Conservation (phyloP, 2,888 invertebrate species). For the Dolomedes plantarius region DNA sequence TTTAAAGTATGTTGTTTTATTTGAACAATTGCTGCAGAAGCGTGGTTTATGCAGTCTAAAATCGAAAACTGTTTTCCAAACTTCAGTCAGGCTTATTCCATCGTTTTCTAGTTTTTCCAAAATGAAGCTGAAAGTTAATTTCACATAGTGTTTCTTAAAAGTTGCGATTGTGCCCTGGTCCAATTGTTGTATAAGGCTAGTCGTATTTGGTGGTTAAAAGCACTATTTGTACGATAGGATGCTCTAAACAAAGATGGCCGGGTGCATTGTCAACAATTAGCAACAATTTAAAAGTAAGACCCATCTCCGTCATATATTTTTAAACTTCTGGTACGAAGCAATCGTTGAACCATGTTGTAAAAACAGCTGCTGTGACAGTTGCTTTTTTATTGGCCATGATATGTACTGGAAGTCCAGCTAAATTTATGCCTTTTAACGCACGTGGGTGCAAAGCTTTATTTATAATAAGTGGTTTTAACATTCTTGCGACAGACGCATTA, state of each 20-base stretch:
- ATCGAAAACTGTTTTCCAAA: conserved; percentile 20
- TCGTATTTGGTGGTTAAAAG: conserved; percentile 52
- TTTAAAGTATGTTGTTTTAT: conserved; percentile 46
- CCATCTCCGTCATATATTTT: conserved; percentile 26
- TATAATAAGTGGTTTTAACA: conserved; percentile 37
- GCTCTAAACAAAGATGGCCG: conserved; percentile 33
- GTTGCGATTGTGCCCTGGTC: conserved; percentile 39
- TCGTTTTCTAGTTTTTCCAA: conserved; percentile 36
- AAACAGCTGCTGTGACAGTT: conserved; percentile 24
- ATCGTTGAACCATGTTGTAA: conserved; percentile 40
- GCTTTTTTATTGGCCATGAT: conserved; percentile 47
- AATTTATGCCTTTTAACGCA: conserved; percentile 23
- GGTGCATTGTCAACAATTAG: conserved; percentile 53
- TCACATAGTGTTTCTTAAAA: conserved; percentile 50
- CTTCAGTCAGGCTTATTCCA: conserved; percentile 23
- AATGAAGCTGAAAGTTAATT: conserved; percentile 23
- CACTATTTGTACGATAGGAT: conserved; percentile 49
- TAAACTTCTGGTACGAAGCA: conserved; percentile 41
- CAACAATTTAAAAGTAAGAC: conserved; percentile 41
- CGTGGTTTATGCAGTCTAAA: conserved; percentile 25
- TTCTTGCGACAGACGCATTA: conserved; percentile 26
- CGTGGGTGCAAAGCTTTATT: conserved; percentile 37
- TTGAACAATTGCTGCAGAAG: conserved; percentile 7
- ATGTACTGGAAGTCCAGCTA: conserved; percentile 23
- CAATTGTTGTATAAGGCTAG: conserved; percentile 36